Percentiles rank a stretch among this genome's conserved stretches.
Conservation (phyloP, 1,140 invertebrate species). For the Samia ricini region DNA sequence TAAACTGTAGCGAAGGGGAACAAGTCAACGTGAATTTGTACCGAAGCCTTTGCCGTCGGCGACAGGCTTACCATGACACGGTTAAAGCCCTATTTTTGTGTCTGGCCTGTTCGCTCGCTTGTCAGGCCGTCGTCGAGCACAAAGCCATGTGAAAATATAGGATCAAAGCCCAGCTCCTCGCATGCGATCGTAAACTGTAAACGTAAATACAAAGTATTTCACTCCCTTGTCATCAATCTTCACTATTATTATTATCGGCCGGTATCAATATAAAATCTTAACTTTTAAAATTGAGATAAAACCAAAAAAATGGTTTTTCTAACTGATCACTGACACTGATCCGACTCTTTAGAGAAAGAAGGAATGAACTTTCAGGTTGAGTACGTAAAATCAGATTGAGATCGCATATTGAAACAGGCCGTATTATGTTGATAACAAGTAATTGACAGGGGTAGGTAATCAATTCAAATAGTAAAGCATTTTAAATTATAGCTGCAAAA, state of each 20-base stretch:
- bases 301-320: too few species aligned
- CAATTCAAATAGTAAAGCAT: too few species aligned
- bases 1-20: slow-evolving; percentile 21
- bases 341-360: too few species aligned
- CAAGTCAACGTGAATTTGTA: slow-evolving; percentile 70
- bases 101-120: slow-evolving; percentile 67
- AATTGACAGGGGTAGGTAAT: too few species aligned
- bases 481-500: too few species aligned
- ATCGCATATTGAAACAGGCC: too few species aligned
- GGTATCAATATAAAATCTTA: too few species aligned
- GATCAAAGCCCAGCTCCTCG: slow-evolving; percentile 65
- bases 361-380: too few species aligned
- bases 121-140: slow-evolving; percentile 66
- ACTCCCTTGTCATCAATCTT: slow-evolving; percentile 21
- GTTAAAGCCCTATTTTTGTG: slow-evolving; percentile 76
- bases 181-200: slow-evolving; percentile 44
- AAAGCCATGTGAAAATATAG: slow-evolving; percentile 75
- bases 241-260: background rate
- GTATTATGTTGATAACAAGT: too few species aligned
- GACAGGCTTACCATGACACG: slow-evolving; percentile 74
- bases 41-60: slow-evolving; percentile 71
- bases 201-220: slow-evolving; percentile 31
- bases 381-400: too few species aligned
- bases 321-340: too few species aligned
- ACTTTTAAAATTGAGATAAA: too few species aligned